Conservation (phyloP, 1,140 invertebrate species). For the Euura lappo region DNA sequence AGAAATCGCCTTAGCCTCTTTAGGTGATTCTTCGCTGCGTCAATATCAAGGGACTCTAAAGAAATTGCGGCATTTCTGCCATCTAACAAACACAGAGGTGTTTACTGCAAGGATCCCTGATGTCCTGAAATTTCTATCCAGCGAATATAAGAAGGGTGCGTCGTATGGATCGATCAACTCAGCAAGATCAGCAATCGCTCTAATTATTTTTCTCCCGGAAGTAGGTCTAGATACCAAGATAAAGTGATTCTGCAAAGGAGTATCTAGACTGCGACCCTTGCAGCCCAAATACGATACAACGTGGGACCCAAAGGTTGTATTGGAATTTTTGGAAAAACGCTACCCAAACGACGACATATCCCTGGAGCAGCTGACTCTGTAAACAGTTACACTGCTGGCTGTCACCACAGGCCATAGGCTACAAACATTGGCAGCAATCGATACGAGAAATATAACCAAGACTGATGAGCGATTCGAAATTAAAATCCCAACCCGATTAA, state of each 20-base stretch:
- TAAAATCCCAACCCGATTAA: not conserved
- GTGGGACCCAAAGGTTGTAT: constrained; percentile 34
- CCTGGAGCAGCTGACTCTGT: constrained; percentile 26
- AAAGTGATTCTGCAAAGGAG: constrained; percentile 34
- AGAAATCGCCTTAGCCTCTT: constrained; percentile 32
- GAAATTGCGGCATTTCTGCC: constrained; percentile 38
- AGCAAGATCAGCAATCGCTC: constrained; percentile 15
- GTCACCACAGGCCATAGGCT: constrained; percentile 27
- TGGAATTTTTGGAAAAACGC: constrained; percentile 22
- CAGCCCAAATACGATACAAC: constrained; percentile 29
- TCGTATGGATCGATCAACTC: constrained; percentile 13
- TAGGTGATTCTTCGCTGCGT: constrained; percentile 31
- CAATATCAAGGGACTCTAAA: constrained; percentile 37
- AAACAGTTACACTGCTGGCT: constrained; percentile 30
- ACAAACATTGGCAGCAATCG: constrained; percentile 23
- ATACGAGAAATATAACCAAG: constrained; percentile 11
- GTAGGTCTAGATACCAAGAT: constrained; percentile 23
- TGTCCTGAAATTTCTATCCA: constrained; percentile 16
- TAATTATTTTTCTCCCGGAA: constrained; percentile 18
- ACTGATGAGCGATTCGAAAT: not conserved
- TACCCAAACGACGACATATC: constrained; percentile 18
- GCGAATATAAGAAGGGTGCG: constrained; percentile 3
- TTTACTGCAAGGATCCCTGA: constrained; percentile 9
- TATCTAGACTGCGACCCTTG: constrained; percentile 24
- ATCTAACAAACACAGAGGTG: constrained; percentile 15